Percentiles rank a stretch among this genome's conserved stretches.
Conservation (phyloP, 2,797 vertebrate species). For the Dicrostonyx torquatus region DNA sequence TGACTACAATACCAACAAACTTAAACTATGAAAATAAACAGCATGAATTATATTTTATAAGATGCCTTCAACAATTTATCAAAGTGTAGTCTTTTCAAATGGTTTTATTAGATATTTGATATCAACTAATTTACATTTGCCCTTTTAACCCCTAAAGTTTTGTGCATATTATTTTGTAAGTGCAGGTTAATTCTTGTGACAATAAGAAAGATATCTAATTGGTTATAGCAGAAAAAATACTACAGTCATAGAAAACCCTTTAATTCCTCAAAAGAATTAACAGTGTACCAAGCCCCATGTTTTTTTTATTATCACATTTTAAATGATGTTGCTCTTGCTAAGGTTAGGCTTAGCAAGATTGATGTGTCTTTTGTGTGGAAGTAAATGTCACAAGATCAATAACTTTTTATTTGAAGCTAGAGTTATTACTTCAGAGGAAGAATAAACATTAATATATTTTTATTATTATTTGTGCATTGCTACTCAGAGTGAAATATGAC, state of each 20-base stretch:
- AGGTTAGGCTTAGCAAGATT: conserved; percentile 63
- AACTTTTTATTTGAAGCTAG: conserved; percentile 57
- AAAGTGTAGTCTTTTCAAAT: conserved; percentile 63
- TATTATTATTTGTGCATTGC: conserved; percentile 46
- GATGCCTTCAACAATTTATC: neutral
- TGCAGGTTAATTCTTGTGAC: neutral
- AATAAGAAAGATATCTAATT: conserved; percentile 63
- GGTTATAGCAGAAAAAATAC: conserved; percentile 55
- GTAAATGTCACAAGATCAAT: conserved; percentile 52
- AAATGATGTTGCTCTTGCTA: conserved; percentile 76
- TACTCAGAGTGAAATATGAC: conserved; percentile 20
- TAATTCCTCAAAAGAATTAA: conserved; percentile 63
- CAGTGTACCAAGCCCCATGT: conserved; percentile 35
- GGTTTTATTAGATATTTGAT: neutral
- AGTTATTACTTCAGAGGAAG: conserved; percentile 57
- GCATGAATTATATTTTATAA: neutral
- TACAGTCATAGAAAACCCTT: conserved; percentile 51
- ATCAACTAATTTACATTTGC: conserved; percentile 64
- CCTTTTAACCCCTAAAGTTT: conserved; percentile 65
- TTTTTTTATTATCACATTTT: conserved; percentile 79
- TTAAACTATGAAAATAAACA: no score
- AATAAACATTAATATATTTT: neutral
- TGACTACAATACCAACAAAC: no score
- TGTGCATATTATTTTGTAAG: conserved; percentile 71
- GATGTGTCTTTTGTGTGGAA: conserved; percentile 60